These are phyloP conservation scores for Boleophthalmus pectinirostris DNA, from an alignment of 2,113 vertebrate species.

Conservation along the genomic window DNA sequence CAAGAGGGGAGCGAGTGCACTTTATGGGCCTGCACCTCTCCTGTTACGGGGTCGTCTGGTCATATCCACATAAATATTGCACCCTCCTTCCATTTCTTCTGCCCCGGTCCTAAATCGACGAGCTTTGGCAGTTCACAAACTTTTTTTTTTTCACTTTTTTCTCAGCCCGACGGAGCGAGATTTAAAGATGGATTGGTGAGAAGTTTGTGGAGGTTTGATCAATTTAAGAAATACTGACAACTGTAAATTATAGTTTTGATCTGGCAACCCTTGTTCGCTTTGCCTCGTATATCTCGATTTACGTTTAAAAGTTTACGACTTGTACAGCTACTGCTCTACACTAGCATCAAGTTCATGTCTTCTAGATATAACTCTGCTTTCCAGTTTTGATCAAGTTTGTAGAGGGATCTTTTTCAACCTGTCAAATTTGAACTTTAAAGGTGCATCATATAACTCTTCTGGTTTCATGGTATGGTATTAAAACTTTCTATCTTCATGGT, in stretches of 20 bases:
- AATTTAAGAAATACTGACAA: background rate
- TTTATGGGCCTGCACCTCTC: conserved; percentile 71
- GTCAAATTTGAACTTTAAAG: too few relatives aligned
- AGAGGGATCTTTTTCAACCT: background rate
- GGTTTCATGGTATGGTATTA: too few relatives aligned
- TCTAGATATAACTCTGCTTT: background rate
- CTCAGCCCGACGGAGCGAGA: background rate
- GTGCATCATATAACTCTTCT: too few relatives aligned
- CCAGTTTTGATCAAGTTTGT: background rate
- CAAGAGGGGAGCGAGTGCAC: conserved; percentile 52
- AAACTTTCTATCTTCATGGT: too few relatives aligned
- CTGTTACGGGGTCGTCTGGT: conserved; percentile 71
- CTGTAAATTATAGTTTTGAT: background rate
- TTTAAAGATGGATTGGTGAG: background rate
- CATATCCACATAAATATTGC: conserved; percentile 60
- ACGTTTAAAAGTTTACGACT: background rate
- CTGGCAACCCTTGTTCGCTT: background rate
- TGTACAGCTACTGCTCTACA: background rate
- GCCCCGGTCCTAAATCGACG: conserved; percentile 30
- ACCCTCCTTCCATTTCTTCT: conserved; percentile 24
- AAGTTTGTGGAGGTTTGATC: background rate
- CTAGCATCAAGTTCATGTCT: background rate
- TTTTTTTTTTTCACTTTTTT: conserved; percentile 23
- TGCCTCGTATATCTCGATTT: background rate
- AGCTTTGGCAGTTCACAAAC: conserved; percentile 55